Conservation (phyloP, 2,888 invertebrate species). For the Helobdella robusta region DNA sequence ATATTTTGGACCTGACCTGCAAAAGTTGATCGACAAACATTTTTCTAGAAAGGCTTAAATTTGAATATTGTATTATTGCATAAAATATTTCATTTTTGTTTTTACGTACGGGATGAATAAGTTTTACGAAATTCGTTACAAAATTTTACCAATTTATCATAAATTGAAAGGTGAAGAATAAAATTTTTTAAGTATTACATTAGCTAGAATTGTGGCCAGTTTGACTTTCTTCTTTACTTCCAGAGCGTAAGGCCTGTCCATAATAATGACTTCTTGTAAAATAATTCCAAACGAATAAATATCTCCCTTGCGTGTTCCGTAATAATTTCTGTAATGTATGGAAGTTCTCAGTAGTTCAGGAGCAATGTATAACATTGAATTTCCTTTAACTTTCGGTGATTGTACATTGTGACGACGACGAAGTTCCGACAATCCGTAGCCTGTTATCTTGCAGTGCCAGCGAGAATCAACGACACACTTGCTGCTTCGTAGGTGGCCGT, state of each 20-base stretch:
- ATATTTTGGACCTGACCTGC: neutral
- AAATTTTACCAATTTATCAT: too few relatives aligned
- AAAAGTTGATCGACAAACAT: too few relatives aligned
- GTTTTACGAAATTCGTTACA: too few relatives aligned
- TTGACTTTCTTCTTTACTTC: constrained; percentile 6
- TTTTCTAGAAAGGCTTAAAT: too few relatives aligned
- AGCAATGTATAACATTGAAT: constrained; percentile 21
- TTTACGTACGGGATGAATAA: too few relatives aligned
- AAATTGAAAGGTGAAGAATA: too few relatives aligned
- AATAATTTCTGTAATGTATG: constrained; percentile 1
- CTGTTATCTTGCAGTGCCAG: constrained; percentile 28
- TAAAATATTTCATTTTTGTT: too few relatives aligned
- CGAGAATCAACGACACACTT: constrained; percentile 27
- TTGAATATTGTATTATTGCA: too few relatives aligned
- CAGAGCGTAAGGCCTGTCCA: constrained; percentile 24
- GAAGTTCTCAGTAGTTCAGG: constrained; percentile 26
- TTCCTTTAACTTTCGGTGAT: too few relatives aligned
- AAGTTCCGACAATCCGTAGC: constrained; percentile 23
- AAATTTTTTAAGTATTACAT: too few relatives aligned
- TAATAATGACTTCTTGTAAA: constrained; percentile 25
- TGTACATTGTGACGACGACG: constrained; percentile 11
- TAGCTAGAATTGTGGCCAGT: constrained; percentile 3
- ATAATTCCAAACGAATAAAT: constrained; percentile 27
- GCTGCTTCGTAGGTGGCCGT: constrained; percentile 26
- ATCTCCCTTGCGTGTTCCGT: constrained; percentile 27